phyloP scores from a whole-genome alignment of 2,797 vertebrate species.

The Danio jaintianensis region DNA sequence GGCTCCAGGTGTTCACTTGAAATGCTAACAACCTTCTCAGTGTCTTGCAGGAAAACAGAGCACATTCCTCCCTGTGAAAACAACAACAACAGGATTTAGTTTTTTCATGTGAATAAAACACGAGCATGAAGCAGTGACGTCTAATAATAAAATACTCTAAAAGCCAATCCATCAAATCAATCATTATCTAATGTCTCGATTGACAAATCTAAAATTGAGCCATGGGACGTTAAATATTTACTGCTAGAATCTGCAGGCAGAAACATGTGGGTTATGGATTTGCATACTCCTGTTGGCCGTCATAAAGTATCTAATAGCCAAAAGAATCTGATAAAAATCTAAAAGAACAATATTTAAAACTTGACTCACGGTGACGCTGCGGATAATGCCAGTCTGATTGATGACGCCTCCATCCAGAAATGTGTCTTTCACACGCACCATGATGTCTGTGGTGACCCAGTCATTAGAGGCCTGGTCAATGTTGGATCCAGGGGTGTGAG shows the following conservation, averaged over 20 bases:
- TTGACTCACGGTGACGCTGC: conserved; percentile 86
- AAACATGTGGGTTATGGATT: too few relatives aligned
- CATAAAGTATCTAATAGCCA: not conserved
- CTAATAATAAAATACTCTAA: not conserved
- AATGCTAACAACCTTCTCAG: conserved; percentile 93
- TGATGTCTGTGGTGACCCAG: conserved; percentile 95
- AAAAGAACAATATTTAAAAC: too few relatives aligned
- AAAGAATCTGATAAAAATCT: too few relatives aligned
- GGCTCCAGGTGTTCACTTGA: conserved; percentile 94
- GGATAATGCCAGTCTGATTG: conserved; percentile 87
- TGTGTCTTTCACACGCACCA: conserved; percentile 91
- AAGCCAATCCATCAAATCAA: not conserved
- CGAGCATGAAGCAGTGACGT: too few relatives aligned
- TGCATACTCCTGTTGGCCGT: not conserved
- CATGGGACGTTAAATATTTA: not conserved
- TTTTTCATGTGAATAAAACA: too few relatives aligned
- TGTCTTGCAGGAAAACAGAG: conserved; percentile 91
- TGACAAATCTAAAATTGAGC: not conserved
- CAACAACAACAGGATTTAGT: not conserved
- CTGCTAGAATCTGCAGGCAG: too few relatives aligned
- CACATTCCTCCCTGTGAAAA: conserved; percentile 88
- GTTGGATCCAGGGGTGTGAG: conserved; percentile 93
- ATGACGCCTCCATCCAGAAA: conserved; percentile 87
- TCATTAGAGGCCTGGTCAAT: conserved; percentile 92
- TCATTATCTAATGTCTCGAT: not conserved